Base-by-base conservation (phyloP, 2,888 invertebrate species). In the Agrochola macilenta region DNA sequence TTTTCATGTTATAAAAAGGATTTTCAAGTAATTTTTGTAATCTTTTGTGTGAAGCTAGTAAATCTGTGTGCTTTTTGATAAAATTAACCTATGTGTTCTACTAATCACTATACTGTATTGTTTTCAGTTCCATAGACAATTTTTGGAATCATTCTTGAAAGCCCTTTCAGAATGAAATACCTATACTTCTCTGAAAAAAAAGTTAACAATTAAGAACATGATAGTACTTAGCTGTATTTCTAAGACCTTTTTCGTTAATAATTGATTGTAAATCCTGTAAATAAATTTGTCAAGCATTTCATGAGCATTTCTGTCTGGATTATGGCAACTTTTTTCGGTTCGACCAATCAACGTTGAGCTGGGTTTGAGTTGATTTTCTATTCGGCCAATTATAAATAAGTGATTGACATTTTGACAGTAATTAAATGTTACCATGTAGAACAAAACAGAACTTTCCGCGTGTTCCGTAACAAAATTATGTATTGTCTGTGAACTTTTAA, bases 381-480 rank as follows among this genome's bases (percentile, higher is more conserved):
- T 49, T 63, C 46, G 35, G 39, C 86, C 74, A 86, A 83, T 83
- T 49, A 81, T 26, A 52, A 23, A 8, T 20, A 57, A 35, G 49
- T 60, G 65, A 73, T 72, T 72, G 71, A 74, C 23, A 74, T 60
- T 78, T 86, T 83, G 84, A 86, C 80, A 83, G 54, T 43, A 54
- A 64, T 30, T 43, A 60, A 79, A 86, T 84, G 83, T 84, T 84
- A 83, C 86, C 84, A 86, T 58, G 23, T 61, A 9, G 64, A 82
- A 70, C 17, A 46, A 82, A 30, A 71, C 12, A 17, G 23, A 68
- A 20, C 7, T 69, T 43, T 65, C 83, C 79, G 83, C 79, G 74
- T 86, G 74, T 69, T 78, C 7, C 12, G 7, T n/a, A 23, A 30
- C 30, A 35, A 35, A 69, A 54, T 68, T 49, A 73, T 83, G 57